Percentiles rank a stretch among this genome's conserved stretches.
These are phyloP conservation scores for Apodemia hepburni DNA, from an alignment of 2,888 invertebrate genomes.

Conservation along the genomic window DNA sequence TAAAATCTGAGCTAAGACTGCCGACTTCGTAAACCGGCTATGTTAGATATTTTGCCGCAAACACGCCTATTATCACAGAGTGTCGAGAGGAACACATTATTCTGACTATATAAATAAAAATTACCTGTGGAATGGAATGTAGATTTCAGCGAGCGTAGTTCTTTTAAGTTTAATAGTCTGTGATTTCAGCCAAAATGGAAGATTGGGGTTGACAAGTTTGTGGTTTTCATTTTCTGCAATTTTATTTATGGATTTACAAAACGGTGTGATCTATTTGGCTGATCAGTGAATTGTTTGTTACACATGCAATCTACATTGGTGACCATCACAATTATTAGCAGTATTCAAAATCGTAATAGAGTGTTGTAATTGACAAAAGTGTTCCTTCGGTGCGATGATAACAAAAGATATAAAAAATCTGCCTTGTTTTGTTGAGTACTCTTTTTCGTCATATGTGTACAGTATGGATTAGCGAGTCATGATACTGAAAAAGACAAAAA, in stretches of 20 bases:
- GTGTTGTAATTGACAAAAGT: constrained; percentile 61
- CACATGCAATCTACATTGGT: neutral
- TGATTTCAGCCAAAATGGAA: constrained; percentile 72
- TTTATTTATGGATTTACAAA: constrained; percentile 62
- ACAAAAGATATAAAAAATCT: constrained; percentile 77
- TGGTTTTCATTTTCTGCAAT: constrained; percentile 58
- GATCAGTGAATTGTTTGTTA: constrained; percentile 39
- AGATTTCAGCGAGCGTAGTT: too few species aligned
- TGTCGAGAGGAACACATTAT: too few species aligned
- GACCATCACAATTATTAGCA: constrained; percentile 23
- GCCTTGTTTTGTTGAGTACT: constrained; percentile 57
- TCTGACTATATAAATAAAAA: too few species aligned
- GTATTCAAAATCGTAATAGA: constrained; percentile 36
- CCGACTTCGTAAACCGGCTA: too few species aligned
- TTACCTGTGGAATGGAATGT: too few species aligned
- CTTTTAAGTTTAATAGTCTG: neutral
- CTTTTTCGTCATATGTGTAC: constrained; percentile 60
- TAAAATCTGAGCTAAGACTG: too few species aligned
- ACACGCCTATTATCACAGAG: too few species aligned
- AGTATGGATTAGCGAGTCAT: constrained; percentile 56
- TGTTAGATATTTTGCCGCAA: too few species aligned
- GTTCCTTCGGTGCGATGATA: constrained; percentile 70
- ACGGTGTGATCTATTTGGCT: constrained; percentile 52
- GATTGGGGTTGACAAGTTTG: constrained; percentile 70
- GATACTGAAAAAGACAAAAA: constrained; percentile 44